These are phyloP conservation scores for Scaptodrosophila lebanonensis DNA, from an alignment of 1,140 invertebrate species.

Conservation along the genomic window DNA sequence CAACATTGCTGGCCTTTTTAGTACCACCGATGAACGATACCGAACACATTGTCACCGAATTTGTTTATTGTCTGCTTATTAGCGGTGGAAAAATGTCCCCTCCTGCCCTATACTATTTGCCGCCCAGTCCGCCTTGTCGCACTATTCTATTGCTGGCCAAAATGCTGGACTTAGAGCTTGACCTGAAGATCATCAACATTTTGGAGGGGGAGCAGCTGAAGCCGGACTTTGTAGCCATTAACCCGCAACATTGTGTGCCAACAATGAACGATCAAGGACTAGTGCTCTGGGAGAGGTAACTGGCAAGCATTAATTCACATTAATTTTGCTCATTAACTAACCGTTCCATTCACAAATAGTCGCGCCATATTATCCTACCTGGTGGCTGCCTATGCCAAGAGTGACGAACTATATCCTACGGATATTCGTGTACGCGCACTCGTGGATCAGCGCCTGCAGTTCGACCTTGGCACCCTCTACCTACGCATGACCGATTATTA, in stretches of 20 bases:
- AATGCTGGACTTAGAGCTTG: conserved; percentile 79
- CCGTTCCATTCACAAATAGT: too few relatives aligned
- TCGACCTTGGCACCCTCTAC: conserved; percentile 84
- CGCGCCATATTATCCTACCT: conserved; percentile 86
- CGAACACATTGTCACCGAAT: conserved; percentile 73
- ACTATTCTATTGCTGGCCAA: conserved; percentile 79
- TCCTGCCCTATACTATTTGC: conserved; percentile 81
- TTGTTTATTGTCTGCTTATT: conserved; percentile 73
- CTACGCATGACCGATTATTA: conserved; percentile 78
- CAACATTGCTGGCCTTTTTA: not conserved
- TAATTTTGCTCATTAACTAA: too few relatives aligned
- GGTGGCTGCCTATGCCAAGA: conserved; percentile 83
- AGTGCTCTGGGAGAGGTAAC: conserved; percentile 80
- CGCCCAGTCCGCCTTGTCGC: conserved; percentile 79
- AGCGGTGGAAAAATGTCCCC: conserved; percentile 78
- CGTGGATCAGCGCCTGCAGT: conserved; percentile 85
- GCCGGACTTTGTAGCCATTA: conserved; percentile 80
- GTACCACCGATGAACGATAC: conserved; percentile 50
- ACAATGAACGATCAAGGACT: conserved; percentile 84
- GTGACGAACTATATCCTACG: conserved; percentile 83
- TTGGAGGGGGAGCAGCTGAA: conserved; percentile 79
- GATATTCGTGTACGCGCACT: conserved; percentile 82
- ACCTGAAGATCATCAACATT: conserved; percentile 79
- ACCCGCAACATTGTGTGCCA: conserved; percentile 83
- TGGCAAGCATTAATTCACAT: too few relatives aligned